Conservation (phyloP, 2,113 vertebrate genomes). For the Canis aureus region DNA sequence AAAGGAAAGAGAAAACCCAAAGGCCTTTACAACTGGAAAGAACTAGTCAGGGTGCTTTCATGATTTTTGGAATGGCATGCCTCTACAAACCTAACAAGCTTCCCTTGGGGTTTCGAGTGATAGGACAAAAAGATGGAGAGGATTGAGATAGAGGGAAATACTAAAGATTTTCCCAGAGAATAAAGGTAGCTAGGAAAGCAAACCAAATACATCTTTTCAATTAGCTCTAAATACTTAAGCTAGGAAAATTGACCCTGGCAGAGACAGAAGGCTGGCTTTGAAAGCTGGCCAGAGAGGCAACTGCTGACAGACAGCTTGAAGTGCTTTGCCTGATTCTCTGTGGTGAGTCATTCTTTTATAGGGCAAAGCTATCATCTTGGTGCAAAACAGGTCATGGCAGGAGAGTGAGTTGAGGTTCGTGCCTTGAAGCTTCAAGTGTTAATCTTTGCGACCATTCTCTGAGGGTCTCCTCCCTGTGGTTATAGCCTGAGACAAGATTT, state of each 20-base stretch:
- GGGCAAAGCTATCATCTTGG: background rate
- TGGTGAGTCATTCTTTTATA: constrained; percentile 19
- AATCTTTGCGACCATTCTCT: background rate
- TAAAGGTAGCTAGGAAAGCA: background rate
- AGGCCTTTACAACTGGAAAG: background rate
- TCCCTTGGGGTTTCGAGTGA: background rate
- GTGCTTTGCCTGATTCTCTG: background rate
- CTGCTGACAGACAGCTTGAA: background rate
- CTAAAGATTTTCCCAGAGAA: background rate
- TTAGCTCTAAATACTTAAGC: background rate
- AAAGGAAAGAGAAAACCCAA: background rate
- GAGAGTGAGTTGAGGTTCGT: background rate
- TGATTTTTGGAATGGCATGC: background rate
- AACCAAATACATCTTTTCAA: background rate
- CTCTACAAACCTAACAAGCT: background rate
- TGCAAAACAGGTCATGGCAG: background rate
- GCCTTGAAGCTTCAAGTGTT: background rate
- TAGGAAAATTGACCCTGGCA: background rate
- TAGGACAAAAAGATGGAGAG: background rate
- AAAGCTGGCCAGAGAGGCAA: background rate
- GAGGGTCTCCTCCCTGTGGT: background rate
- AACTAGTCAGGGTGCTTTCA: background rate
- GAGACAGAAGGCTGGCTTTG: background rate
- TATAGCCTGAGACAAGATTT: background rate
- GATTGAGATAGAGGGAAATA: background rate